Evolutionary conservation across 2,888 invertebrate species (phyloP), one percentile per base, ranked within the genome.

Genomic region (Pimpla rufipes): DNA sequence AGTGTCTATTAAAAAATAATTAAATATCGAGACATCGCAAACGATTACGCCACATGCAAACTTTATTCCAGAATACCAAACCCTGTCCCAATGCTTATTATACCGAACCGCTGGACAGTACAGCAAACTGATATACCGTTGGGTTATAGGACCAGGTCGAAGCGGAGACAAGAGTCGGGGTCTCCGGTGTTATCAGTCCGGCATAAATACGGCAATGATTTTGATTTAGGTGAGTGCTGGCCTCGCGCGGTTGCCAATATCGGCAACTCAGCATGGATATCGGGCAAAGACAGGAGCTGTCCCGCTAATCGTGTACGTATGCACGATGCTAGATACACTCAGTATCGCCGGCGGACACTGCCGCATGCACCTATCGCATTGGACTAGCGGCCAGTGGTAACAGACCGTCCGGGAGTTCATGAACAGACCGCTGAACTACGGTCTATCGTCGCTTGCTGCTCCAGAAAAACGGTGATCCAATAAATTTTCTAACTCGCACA

Each of bases 381-480:
- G 55, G 67, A 71, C 11, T 59, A 67, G 23, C 55, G 21, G 45
- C 42, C 57, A 55, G 59, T 71, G 29, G 75, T 59, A 66, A 71
- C 45, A 35, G 18, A 64, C 59, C 57, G n/a, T 47, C 35, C 52
- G 64, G n/a, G 55, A 73, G 62, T 80, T 77, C 80, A 80, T 64
- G 80, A 77, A 73, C 71, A 76, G 67, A 80, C 83, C 80, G 62
- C 70, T 66, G 76, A 83, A 79, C 71, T 76, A 67, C 67, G 18
- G 23, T 21, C 52, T 68, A 79, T 67, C 71, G 47, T 57, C 45
- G 47, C 77, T 59, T 11, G 35, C 45, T 74, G 77, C 80, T 77
- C 80, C 68, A 83, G 77, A 83, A 83, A 83, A 83, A 73, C 73
- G 77, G 71, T 80, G 83, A 80, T 83, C 77, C 83, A 80, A 80